phyloP scores from a whole-genome alignment of 1,140 invertebrate genomes.

The Vollenhovia emeryi region DNA sequence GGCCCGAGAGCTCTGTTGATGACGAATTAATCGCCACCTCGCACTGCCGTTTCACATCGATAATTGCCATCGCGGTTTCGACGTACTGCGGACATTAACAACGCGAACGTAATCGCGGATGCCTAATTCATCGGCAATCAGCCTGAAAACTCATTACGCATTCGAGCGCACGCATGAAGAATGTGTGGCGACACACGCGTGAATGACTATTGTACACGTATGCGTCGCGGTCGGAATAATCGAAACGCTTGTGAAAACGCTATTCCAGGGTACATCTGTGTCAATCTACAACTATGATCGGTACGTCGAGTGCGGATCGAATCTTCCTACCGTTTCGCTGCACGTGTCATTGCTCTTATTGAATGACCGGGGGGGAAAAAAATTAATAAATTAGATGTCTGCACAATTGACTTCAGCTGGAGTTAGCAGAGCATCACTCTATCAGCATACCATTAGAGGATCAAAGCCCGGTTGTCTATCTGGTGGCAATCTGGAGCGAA shows the following conservation, averaged over 20 bases:
- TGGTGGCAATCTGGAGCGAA: constrained; percentile 43
- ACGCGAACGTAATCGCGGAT: constrained; percentile 1
- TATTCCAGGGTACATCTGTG: background rate
- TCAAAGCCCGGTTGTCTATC: constrained; percentile 65
- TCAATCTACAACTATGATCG: background rate
- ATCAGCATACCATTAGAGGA: constrained; percentile 77
- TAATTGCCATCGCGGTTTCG: constrained; percentile 26
- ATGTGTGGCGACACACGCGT: background rate
- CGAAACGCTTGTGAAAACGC: background rate
- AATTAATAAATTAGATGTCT: constrained; percentile 59
- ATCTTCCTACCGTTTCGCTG: background rate
- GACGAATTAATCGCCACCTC: constrained; percentile 39
- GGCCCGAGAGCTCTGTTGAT: background rate
- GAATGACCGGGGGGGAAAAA: constrained; percentile 26
- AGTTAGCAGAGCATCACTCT: constrained; percentile 77
- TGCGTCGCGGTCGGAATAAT: background rate
- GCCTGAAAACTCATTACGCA: constrained; percentile 40
- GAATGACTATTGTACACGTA: background rate
- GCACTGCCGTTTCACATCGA: background rate
- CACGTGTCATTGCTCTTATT: constrained; percentile 63
- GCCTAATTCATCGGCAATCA: constrained; percentile 36
- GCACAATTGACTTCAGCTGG: constrained; percentile 58
- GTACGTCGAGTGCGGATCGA: background rate
- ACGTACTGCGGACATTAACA: constrained; percentile 5
- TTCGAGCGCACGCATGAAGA: background rate